These are phyloP conservation scores for Griposia aprilina DNA, from an alignment of 2,888 invertebrate genomes.

Conservation along the genomic window DNA sequence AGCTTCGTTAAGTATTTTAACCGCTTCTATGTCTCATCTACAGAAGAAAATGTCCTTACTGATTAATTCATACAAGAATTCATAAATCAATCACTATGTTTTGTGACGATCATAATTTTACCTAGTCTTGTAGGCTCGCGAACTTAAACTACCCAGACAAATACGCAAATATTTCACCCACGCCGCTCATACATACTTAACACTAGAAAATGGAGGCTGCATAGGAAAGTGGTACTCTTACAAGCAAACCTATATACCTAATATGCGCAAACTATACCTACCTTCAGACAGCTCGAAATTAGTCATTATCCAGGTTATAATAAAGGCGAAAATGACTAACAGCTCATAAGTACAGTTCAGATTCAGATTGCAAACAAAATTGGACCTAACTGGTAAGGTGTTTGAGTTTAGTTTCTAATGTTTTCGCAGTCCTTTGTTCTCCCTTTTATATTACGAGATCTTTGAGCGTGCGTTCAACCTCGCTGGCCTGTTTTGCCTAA, in stretches of 20 bases:
- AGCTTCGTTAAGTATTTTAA: background rate
- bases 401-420: slow-evolving; percentile 61
- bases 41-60: background rate
- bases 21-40: background rate
- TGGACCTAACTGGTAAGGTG: slow-evolving; percentile 51
- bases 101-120: background rate
- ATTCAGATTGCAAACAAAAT: slow-evolving; percentile 57
- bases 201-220: slow-evolving; percentile 34
- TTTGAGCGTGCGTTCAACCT: slow-evolving; percentile 71
- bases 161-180: slow-evolving; percentile 15
- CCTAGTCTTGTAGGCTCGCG: background rate
- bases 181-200: slow-evolving; percentile 10
- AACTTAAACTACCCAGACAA: slow-evolving; percentile 15
- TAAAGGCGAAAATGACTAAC: slow-evolving; percentile 55
- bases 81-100: background rate
- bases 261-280: slow-evolving; percentile 1
- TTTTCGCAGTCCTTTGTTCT: slow-evolving; percentile 70
- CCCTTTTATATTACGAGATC: slow-evolving; percentile 41
- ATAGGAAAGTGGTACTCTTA: slow-evolving; percentile 38
- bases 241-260: slow-evolving; percentile 38
- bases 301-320: slow-evolving; percentile 37
- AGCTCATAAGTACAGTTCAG: slow-evolving; percentile 12
- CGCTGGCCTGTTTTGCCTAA: slow-evolving; percentile 78
- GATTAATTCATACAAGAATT: background rate
- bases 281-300: slow-evolving; percentile 27